Percentiles rank a stretch among this genome's conserved stretches.
phyloP scores from a whole-genome alignment of 2,888 invertebrate species.

The Caenorhabditis drosophilae region DNA sequence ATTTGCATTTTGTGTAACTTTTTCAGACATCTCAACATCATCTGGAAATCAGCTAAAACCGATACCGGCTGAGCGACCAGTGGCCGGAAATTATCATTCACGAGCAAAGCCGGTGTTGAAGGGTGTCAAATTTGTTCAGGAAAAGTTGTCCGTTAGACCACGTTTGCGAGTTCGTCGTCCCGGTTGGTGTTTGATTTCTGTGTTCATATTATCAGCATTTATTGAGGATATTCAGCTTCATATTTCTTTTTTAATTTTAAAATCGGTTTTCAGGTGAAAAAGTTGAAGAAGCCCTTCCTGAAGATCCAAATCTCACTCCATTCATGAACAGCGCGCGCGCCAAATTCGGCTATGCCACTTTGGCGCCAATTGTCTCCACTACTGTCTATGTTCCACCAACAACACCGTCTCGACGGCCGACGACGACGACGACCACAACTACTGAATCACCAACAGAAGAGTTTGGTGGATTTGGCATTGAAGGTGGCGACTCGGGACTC shows the following conservation, averaged over 20 bases:
- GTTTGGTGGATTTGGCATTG: too few relatives aligned
- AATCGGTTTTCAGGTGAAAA: slow-evolving; percentile 22
- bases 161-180: slow-evolving; percentile 63
- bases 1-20: slow-evolving; percentile 10
- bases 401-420: slow-evolving; percentile 40
- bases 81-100: slow-evolving; percentile 49
- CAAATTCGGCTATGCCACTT: slow-evolving; percentile 37
- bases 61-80: slow-evolving; percentile 37
- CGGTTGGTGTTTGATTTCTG: slow-evolving; percentile 53
- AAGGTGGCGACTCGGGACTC: slow-evolving; percentile 18
- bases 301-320: slow-evolving; percentile 50
- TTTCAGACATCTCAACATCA: slow-evolving; percentile 1
- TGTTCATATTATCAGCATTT: too few relatives aligned
- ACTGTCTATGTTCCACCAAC: slow-evolving; percentile 36
- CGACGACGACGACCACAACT: slow-evolving; percentile 46
- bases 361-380: slow-evolving; percentile 20
- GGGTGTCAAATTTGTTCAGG: slow-evolving; percentile 56
- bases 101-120: slow-evolving; percentile 46
- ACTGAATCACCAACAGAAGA: slow-evolving; percentile 26
- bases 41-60: slow-evolving; percentile 20
- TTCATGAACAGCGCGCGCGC: slow-evolving; percentile 52
- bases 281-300: slow-evolving; percentile 30
- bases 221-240: too few relatives aligned
- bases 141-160: slow-evolving; percentile 64
- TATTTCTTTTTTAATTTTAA: neutral